Percentiles rank a stretch among this genome's conserved stretches.
Conservation (phyloP, 2,113 vertebrate species). For the Syngnathus floridae region DNA sequence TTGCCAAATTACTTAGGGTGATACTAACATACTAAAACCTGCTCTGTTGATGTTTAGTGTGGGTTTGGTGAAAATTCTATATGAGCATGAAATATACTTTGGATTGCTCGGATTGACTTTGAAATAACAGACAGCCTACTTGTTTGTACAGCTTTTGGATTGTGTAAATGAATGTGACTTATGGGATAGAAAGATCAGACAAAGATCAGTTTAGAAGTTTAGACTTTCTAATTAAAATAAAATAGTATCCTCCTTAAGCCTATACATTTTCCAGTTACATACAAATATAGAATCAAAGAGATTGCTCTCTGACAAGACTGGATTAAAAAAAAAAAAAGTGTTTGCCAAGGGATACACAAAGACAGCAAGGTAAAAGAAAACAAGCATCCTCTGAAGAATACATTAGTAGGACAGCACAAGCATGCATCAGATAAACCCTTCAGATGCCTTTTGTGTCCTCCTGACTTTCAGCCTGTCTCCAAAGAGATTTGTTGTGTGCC, state of each 20-base stretch:
- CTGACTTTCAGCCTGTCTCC: conserved; percentile 69
- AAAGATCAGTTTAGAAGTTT: conserved; percentile 29
- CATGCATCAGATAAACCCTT: conserved; percentile 61
- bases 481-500: conserved; percentile 65
- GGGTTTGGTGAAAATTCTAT: conserved; percentile 4
- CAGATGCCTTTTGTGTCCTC: conserved; percentile 67
- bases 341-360: conserved; percentile 16
- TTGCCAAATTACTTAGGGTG: neutral
- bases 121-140: conserved; percentile 24
- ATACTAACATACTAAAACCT: conserved; percentile 7
- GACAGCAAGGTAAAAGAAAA: conserved; percentile 44
- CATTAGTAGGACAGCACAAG: conserved; percentile 54
- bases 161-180: conserved; percentile 31
- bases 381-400: conserved; percentile 56
- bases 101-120: neutral
- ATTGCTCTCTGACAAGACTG: conserved; percentile 24
- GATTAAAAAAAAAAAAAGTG: conserved; percentile 22
- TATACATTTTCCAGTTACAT: conserved; percentile 9
- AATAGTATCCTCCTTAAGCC: conserved; percentile 9
- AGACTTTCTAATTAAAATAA: conserved; percentile 3
- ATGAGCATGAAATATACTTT: neutral
- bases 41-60: neutral
- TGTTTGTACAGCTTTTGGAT: conserved; percentile 46
- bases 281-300: conserved; percentile 11
- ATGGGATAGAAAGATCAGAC: conserved; percentile 1